Conservation (phyloP, 64 coral and sea anemone genomes). For the Dendrophyllia cribrosa region DNA sequence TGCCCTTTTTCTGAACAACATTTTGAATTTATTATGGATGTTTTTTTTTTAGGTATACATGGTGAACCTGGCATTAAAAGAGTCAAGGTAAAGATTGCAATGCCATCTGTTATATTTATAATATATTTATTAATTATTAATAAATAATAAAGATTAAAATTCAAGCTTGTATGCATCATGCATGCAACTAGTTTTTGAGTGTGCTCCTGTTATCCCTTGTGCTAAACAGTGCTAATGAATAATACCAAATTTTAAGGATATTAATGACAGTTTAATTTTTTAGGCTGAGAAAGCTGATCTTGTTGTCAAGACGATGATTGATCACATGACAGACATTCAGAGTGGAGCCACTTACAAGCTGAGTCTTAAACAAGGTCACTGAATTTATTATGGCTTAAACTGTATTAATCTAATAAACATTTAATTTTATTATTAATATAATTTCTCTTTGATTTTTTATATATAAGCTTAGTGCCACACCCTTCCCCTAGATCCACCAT, state of each 20-base stretch:
- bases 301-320: conserved; percentile 88
- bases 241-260: too few species aligned
- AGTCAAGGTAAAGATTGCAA: conserved; percentile 68
- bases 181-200: too few species aligned
- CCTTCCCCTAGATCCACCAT: too few species aligned
- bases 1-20: too few species aligned
- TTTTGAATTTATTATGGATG: not conserved
- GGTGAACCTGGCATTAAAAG: conserved; percentile 93
- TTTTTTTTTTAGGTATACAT: conserved; percentile 85
- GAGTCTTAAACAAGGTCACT: conserved; percentile 57
- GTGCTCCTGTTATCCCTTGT: too few species aligned
- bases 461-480: not conserved
- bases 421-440: not conserved
- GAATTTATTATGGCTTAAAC: not conserved
- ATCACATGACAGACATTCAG: conserved; percentile 84
- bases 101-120: too few species aligned
- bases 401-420: not conserved
- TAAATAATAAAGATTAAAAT: too few species aligned
- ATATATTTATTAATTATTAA: too few species aligned
- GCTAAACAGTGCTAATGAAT: too few species aligned
- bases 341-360: conserved; percentile 50
- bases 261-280: not conserved
- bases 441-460: not conserved
- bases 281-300: conserved; percentile 80
- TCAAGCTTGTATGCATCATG: too few species aligned